These are phyloP conservation scores for Sericinus montela DNA, from an alignment of 2,888 invertebrate genomes.

Conservation along the genomic window DNA sequence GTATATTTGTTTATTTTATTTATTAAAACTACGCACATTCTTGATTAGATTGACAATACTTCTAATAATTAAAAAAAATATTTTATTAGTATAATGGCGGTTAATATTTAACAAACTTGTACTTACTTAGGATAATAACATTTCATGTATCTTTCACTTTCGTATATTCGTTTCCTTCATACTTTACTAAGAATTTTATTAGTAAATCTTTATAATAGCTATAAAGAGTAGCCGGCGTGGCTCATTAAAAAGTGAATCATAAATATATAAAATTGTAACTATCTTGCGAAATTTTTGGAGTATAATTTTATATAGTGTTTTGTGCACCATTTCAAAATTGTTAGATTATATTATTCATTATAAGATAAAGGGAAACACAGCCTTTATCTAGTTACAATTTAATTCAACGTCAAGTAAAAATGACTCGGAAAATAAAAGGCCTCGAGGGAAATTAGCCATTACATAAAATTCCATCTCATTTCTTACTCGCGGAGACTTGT, in stretches of 20 bases:
- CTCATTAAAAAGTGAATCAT: conserved; percentile 11
- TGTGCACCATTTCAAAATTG: no score
- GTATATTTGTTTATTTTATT: no score
- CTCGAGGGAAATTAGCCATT: conserved; percentile 65
- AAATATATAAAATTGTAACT: conserved; percentile 8
- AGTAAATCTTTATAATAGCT: conserved; percentile 10
- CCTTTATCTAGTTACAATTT: conserved; percentile 16
- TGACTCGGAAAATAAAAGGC: conserved; percentile 55
- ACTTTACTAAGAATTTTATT: conserved; percentile 8
- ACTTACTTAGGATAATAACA: no score
- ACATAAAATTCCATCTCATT: conserved; percentile 62
- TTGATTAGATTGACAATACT: no score
- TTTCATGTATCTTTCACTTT: no score
- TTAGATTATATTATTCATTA: conserved; percentile 1
- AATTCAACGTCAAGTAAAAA: conserved; percentile 26
- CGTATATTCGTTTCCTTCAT: no score
- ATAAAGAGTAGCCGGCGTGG: conserved; percentile 6
- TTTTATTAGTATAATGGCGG: no score
- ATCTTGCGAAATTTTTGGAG: conserved; percentile 16
- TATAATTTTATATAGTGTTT: no score
- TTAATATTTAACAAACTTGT: no score
- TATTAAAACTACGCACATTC: no score
- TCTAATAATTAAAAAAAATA: no score
- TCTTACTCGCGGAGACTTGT: conserved; percentile 42
- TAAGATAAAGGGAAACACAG: conserved; percentile 10